Conservation (phyloP, 2,797 vertebrate genomes). For the Aphelocoma californica region DNA sequence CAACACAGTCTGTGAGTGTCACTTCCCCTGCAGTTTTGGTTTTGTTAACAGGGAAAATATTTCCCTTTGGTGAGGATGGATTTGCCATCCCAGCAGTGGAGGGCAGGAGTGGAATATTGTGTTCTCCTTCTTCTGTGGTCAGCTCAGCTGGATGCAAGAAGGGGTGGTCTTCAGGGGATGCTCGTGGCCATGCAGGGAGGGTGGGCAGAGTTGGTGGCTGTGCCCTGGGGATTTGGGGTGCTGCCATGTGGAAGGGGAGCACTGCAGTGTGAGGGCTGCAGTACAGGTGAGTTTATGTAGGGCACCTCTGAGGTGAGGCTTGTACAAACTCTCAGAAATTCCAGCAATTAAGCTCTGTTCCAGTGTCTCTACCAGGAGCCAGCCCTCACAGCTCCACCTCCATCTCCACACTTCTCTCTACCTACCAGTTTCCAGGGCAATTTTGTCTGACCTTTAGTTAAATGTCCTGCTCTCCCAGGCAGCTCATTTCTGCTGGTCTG, state of each 20-base stretch:
- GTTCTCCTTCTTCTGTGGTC: not conserved
- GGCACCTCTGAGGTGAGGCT: not conserved
- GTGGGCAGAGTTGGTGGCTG: not conserved
- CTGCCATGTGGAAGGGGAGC: not conserved
- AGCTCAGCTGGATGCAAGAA: not conserved
- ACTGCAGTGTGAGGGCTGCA: not conserved
- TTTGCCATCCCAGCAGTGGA: not conserved
- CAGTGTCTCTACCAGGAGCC: not conserved
- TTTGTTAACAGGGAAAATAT: not conserved
- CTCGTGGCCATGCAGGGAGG: not conserved
- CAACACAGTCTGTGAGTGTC: constrained; percentile 36
- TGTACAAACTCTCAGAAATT: not conserved
- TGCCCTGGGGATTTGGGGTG: not conserved
- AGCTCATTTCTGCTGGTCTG: constrained; percentile 59
- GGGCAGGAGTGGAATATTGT: not conserved
- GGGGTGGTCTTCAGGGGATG: not conserved
- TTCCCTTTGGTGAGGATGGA: not conserved
- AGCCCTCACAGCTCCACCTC: constrained; percentile 15
- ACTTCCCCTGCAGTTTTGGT: not conserved
- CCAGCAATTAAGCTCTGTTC: not conserved
- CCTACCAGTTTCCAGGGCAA: constrained; percentile 50
- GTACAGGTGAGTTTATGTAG: not conserved
- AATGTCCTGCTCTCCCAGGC: constrained; percentile 60
- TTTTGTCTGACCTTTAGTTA: constrained; percentile 69
- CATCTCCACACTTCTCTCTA: not conserved